A percentile compares a stretch with the other conserved stretches of the same genome.
Evolutionary conservation across 92 coral and sea anemone species (phyloP).

Genomic region (Plumapathes pennacea): DNA sequence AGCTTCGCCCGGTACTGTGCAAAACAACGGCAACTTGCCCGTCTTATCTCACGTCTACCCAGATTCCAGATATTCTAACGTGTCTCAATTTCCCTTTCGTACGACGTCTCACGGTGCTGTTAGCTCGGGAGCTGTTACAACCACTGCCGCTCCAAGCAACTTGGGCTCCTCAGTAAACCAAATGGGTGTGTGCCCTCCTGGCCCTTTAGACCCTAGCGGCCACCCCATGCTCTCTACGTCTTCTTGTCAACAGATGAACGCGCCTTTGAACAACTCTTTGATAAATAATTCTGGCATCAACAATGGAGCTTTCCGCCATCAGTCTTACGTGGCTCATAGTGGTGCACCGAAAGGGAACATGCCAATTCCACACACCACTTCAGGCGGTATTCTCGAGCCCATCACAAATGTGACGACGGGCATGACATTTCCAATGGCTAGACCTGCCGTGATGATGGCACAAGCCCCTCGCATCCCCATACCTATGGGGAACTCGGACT

Average conservation of each 20-base stretch:
- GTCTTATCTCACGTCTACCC: slow-evolving; percentile 86
- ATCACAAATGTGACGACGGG: slow-evolving; percentile 57
- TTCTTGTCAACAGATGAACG: slow-evolving; percentile 66
- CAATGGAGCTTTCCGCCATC: slow-evolving; percentile 84
- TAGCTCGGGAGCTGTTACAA: slow-evolving; percentile 57
- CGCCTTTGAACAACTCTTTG: slow-evolving; percentile 41
- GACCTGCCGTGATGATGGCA: slow-evolving; percentile 69
- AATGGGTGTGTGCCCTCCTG: slow-evolving; percentile 55
- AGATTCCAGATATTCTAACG: slow-evolving; percentile 74
- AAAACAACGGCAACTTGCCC: slow-evolving; percentile 64
- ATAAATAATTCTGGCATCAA: slow-evolving; percentile 72
- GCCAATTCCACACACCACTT: slow-evolving; percentile 65
- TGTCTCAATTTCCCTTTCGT: slow-evolving; percentile 72
- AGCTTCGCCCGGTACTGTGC: slow-evolving; percentile 72
- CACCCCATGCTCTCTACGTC: slow-evolving; percentile 68
- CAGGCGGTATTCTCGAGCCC: slow-evolving; percentile 56
- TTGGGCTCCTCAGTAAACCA: slow-evolving; percentile 55
- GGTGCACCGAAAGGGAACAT: slow-evolving; percentile 71
- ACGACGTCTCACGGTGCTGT: slow-evolving; percentile 61
- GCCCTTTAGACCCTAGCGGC: slow-evolving; percentile 50
- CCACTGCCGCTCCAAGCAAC: slow-evolving; percentile 51
- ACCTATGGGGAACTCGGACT: slow-evolving; percentile 67
- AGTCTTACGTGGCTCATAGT: slow-evolving; percentile 72
- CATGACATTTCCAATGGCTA: slow-evolving; percentile 71
- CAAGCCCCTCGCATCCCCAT: slow-evolving; percentile 18